phyloP scores from a whole-genome alignment of 1,140 invertebrate species.

The Lucilia cuprina region DNA sequence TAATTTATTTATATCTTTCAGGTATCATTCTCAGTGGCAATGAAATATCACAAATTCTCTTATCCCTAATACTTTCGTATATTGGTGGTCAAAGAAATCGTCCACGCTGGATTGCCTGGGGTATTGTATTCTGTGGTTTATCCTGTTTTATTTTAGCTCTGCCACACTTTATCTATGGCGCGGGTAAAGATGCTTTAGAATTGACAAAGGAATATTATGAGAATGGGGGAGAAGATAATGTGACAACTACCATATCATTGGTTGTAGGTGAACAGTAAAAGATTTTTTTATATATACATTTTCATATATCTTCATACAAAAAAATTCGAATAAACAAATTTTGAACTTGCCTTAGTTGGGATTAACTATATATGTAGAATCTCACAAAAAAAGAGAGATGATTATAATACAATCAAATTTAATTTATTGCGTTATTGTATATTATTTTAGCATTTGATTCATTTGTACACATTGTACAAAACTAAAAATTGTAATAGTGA shows the following conservation, averaged over 20 bases:
- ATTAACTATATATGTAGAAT: too few species aligned
- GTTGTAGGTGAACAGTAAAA: constrained; percentile 44
- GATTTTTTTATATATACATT: not conserved
- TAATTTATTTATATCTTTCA: constrained; percentile 48
- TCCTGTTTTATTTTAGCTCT: constrained; percentile 72
- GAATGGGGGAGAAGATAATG: constrained; percentile 42
- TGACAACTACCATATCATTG: constrained; percentile 40
- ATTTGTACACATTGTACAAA: not conserved
- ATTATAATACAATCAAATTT: constrained; percentile 8
- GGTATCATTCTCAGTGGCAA: constrained; percentile 75
- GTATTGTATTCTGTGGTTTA: constrained; percentile 69
- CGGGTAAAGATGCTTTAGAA: constrained; percentile 66
- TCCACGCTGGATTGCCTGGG: constrained; percentile 73
- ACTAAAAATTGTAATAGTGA: not conserved
- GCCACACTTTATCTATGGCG: constrained; percentile 75
- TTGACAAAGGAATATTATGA: constrained; percentile 62
- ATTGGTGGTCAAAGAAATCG: constrained; percentile 69
- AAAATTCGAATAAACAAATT: not conserved
- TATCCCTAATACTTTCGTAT: constrained; percentile 69
- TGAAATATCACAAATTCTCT: constrained; percentile 74
- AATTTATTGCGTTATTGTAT: constrained; percentile 1
- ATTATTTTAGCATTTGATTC: not conserved
- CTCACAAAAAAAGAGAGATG: not conserved
- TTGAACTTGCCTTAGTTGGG: not conserved
- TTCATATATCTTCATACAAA: not conserved